phyloP scores from a whole-genome alignment of 2,113 vertebrate species.

The Trogon melanurus region DNA sequence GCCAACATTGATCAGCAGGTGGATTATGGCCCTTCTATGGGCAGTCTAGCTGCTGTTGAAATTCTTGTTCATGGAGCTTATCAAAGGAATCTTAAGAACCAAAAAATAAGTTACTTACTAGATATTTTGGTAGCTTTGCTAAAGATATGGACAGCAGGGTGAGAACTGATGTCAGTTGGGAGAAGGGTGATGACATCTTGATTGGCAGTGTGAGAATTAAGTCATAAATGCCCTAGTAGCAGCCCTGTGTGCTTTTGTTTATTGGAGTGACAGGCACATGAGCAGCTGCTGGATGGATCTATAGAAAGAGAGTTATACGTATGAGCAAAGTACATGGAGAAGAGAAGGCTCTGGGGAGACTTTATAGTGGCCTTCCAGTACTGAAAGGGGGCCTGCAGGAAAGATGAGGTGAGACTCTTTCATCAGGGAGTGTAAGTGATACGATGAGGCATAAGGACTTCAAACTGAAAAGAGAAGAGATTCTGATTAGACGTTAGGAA shows the following conservation, averaged over 20 bases:
- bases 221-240: background rate
- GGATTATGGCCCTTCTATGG: background rate
- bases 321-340: too few species aligned
- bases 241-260: background rate
- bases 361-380: too few species aligned
- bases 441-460: too few species aligned
- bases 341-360: too few species aligned
- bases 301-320: background rate
- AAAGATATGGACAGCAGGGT: background rate
- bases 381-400: too few species aligned
- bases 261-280: background rate
- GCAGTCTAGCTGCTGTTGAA: background rate
- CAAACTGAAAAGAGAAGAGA: too few species aligned
- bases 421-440: too few species aligned
- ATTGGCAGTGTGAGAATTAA: background rate
- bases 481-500: too few species aligned
- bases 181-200: background rate
- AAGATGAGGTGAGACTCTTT: too few species aligned
- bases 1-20: background rate
- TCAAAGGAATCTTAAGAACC: background rate
- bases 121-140: background rate
- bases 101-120: background rate
- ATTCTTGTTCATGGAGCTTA: background rate
- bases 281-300: background rate
- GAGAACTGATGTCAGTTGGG: background rate